These are phyloP conservation scores for Cyanistes caeruleus DNA, from an alignment of 2,113 vertebrate species.

Conservation along the genomic window DNA sequence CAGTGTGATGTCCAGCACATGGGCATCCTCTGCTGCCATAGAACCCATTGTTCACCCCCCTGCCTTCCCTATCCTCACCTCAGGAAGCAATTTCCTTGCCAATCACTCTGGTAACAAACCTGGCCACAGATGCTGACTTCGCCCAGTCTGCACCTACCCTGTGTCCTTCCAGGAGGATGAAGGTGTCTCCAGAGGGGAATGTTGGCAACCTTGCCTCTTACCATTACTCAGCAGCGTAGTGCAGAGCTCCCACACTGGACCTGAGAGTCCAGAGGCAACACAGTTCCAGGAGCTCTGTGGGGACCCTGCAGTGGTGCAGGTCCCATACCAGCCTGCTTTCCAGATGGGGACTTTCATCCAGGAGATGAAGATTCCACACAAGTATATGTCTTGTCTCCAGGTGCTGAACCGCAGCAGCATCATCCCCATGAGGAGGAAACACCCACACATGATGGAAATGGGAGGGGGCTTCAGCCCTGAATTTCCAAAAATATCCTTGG, in stretches of 20 bases:
- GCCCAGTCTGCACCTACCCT: fast-evolving
- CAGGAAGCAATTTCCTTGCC: neutral
- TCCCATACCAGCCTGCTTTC: neutral
- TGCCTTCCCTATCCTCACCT: neutral
- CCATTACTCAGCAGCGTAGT: neutral
- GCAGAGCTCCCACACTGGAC: too few relatives aligned
- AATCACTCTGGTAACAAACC: neutral
- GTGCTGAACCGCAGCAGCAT: neutral
- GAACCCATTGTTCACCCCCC: neutral
- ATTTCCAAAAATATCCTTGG: neutral
- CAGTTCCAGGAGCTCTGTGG: neutral
- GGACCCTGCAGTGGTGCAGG: neutral
- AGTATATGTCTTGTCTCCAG: neutral
- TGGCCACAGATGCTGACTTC: neutral
- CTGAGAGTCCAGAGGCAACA: too few relatives aligned
- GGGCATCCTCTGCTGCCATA: neutral
- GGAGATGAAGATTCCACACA: neutral
- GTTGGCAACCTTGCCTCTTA: neutral
- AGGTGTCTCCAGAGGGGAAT: neutral
- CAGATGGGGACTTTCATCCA: neutral
- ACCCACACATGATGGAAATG: fast-evolving
- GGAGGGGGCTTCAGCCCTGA: neutral
- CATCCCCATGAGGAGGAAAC: fast-evolving
- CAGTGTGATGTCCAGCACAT: neutral
- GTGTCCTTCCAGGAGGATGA: neutral